A percentile compares a stretch with the other conserved stretches of the same genome.
These are phyloP conservation scores for Celastrina argiolus DNA, from an alignment of 2,888 invertebrate species.

Conservation along the genomic window DNA sequence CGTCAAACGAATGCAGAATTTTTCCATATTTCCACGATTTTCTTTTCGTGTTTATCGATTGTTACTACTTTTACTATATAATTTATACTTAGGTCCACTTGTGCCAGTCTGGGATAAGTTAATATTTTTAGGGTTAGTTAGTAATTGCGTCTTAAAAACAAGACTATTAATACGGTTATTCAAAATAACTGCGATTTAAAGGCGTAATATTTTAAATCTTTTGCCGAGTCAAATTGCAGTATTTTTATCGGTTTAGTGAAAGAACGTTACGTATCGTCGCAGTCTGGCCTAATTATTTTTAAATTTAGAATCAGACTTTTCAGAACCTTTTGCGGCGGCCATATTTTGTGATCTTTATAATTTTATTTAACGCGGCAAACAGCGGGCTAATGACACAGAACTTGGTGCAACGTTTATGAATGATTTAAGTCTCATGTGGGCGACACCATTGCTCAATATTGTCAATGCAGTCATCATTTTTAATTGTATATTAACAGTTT, in stretches of 20 bases:
- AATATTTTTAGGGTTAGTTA: no score
- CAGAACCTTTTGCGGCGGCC: slow-evolving; percentile 24
- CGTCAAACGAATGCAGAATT: no score
- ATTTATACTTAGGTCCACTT: no score
- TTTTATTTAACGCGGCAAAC: neutral
- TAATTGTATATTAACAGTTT: no score
- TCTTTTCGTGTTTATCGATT: no score
- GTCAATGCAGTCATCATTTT: neutral
- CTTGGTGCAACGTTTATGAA: neutral
- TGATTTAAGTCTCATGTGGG: neutral
- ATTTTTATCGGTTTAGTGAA: slow-evolving; percentile 60
- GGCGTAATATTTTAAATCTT: neutral
- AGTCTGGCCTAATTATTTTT: slow-evolving; percentile 62
- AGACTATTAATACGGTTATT: no score
- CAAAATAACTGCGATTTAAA: no score
- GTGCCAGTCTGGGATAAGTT: no score
- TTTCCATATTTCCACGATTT: no score
- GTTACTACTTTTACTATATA: no score
- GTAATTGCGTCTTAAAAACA: no score
- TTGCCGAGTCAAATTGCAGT: slow-evolving; percentile 40
- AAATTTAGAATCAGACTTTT: slow-evolving; percentile 56
- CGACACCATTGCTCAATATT: neutral
- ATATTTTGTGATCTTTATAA: neutral
- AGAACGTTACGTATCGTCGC: slow-evolving; percentile 46
- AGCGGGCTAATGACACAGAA: neutral